phyloP scores from a whole-genome alignment of 2,113 vertebrate species.

The Octodon degus region DNA sequence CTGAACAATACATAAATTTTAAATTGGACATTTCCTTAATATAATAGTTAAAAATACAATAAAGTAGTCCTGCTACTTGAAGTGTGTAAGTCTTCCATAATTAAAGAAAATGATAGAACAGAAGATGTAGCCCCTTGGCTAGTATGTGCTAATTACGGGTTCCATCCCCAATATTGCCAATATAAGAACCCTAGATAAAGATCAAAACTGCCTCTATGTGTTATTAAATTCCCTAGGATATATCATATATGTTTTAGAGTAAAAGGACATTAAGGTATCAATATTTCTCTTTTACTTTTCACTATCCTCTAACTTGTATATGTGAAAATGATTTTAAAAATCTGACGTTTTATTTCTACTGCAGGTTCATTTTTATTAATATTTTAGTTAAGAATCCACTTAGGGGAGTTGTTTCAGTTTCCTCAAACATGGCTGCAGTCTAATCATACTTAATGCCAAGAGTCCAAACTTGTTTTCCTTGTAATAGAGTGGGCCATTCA shows the following conservation, averaged over 20 bases:
- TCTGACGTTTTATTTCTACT: neutral
- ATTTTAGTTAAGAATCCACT: neutral
- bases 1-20: neutral
- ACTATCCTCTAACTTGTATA: neutral
- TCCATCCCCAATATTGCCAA: neutral
- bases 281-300: neutral
- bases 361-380: neutral
- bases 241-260: neutral
- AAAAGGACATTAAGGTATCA: neutral
- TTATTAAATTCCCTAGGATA: neutral
- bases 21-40: neutral
- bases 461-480: constrained; percentile 50
- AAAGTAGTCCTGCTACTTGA: neutral
- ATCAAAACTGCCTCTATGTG: neutral
- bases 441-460: neutral
- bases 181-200: neutral
- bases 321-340: neutral
- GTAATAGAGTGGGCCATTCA: neutral
- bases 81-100: neutral
- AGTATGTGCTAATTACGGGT: neutral
- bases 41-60: neutral
- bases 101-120: neutral
- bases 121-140: neutral
- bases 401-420: neutral
- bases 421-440: neutral